These are phyloP conservation scores for Sander lucioperca DNA, from an alignment of 2,113 vertebrate species.

Conservation along the genomic window DNA sequence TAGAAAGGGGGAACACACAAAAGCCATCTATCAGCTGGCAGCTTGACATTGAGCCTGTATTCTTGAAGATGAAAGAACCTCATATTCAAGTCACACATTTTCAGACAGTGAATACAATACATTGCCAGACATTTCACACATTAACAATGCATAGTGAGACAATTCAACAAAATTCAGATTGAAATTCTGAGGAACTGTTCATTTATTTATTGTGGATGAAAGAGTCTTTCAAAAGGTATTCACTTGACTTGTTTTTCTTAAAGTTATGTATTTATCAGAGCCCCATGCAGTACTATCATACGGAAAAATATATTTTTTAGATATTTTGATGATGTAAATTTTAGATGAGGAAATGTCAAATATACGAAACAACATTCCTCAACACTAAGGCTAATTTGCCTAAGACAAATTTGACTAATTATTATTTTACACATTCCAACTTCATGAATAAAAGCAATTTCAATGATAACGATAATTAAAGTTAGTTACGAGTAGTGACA, in stretches of 20 bases:
- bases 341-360: constrained; percentile 8
- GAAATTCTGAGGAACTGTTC: constrained; percentile 55
- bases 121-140: constrained; percentile 43
- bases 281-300: background rate
- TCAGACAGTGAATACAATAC: constrained; percentile 19
- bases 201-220: constrained; percentile 66
- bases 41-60: constrained; percentile 65
- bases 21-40: constrained; percentile 49
- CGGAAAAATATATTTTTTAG: background rate
- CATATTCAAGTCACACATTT: constrained; percentile 49
- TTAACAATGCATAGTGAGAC: constrained; percentile 58
- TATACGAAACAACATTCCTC: background rate
- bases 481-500: background rate
- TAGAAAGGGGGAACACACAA: constrained; percentile 14
- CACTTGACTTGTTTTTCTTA: constrained; percentile 33
- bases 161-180: constrained; percentile 67
- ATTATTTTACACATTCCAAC: background rate
- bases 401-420: background rate
- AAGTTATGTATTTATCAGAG: constrained; percentile 41
- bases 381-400: background rate
- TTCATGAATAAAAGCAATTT: background rate
- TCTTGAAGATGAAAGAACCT: constrained; percentile 62
- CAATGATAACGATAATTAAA: background rate
- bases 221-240: constrained; percentile 37
- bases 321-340: constrained; percentile 10